Base-by-base conservation (phyloP, 2,797 vertebrate genomes). In the Gobio occitaniae region DNA sequence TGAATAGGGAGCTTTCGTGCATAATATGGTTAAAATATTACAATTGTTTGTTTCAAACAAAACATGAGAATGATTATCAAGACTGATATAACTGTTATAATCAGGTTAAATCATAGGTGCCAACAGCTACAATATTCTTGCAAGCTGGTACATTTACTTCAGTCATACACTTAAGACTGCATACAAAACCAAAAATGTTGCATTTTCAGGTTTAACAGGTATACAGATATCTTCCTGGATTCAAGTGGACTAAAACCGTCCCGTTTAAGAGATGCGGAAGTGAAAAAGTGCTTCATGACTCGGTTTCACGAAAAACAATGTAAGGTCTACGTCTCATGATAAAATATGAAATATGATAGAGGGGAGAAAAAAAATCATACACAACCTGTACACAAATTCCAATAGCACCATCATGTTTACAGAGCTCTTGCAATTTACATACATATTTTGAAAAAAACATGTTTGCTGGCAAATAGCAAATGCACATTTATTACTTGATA, bases 381-480 rank as follows among this genome's bases (percentile, higher is more conserved):
- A 38, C 47, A 48, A 36, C 6, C 25, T 72, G 32, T 69, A 54
- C 78, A 80, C 65, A 63, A 36, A 15, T 29, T 54, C 7, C 16
- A 11, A 54, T 19, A 83, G 44, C 59, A 84, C 36, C 50, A 44
- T 44, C 66, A 44, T 16, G 15, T 82, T 72, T 63, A 52, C 16
- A 82, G 29, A 15, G 3, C 11, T 75, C 50, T 69, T 82, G 85
- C 82, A 90, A 91, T 92, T 94, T 93, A 93, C 93, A 94, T 87
- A 83, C 80, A 84, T 87, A 82, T 54, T 61, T 19, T 2, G 65
- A 70, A 56, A 75, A 66, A 11, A 59, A 86, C 41, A 88, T 29
- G 87, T 52, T 89, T 87, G 78, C 78, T 90, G 82, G 41, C 80
- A 75, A 91, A 90, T 88, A 88, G 72, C 80, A 86, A 89, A 88